Evolutionary conservation across 1,140 invertebrate species (phyloP).

Genomic region (Drosophila ambigua): DNA sequence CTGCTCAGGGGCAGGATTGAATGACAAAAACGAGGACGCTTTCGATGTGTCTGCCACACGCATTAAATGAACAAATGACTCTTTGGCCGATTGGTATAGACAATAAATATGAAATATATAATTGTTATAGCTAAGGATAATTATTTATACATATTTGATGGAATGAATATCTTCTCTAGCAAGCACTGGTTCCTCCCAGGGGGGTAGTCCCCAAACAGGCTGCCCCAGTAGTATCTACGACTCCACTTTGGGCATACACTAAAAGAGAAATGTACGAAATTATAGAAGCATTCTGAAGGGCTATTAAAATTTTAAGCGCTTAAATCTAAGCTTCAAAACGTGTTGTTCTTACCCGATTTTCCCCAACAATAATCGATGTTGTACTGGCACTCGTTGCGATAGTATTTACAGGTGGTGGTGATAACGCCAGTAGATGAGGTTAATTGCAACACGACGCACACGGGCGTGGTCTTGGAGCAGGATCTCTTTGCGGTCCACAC

Average conservation of each 20-base stretch:
- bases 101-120: background rate
- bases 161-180: background rate
- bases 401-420: conserved; percentile 37
- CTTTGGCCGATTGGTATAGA: background rate
- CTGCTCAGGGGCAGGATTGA: conserved; percentile 22
- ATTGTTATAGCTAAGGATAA: too few relatives aligned
- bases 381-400: conserved; percentile 50
- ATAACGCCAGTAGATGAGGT: too few relatives aligned
- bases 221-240: too few relatives aligned
- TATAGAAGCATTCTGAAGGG: too few relatives aligned
- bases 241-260: too few relatives aligned
- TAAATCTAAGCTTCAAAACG: too few relatives aligned
- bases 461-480: conserved; percentile 35
- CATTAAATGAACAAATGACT: conserved; percentile 6
- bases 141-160: too few relatives aligned
- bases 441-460: conserved; percentile 8
- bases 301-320: too few relatives aligned
- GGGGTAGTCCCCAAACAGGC: too few relatives aligned
- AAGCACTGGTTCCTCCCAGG: conserved; percentile 17
- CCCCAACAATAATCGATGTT: conserved; percentile 40
- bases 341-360: conserved; percentile 6
- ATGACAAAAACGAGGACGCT: conserved; percentile 30
- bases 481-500: conserved; percentile 36
- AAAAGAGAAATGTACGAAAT: too few relatives aligned
- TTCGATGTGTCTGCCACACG: conserved; percentile 34